Conservation (phyloP, 1,140 invertebrate species). For the Brachionus koreanus region DNA sequence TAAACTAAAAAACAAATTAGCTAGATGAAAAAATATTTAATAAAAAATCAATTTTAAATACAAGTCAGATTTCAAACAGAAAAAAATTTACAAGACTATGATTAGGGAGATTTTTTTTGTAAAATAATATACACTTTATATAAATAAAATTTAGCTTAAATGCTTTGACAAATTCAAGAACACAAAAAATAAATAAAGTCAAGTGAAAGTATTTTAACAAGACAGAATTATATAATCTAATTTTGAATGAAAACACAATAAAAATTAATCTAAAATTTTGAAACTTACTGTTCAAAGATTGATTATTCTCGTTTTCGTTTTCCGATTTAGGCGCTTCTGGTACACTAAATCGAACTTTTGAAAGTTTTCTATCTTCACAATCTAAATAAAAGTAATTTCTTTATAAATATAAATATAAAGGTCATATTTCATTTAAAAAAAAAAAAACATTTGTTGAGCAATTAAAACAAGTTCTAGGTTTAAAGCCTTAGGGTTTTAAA, state of each 20-base stretch:
- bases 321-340: background rate
- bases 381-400: background rate
- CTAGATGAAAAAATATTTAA: background rate
- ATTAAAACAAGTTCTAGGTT: background rate
- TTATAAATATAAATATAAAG: background rate
- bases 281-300: background rate
- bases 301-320: background rate
- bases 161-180: background rate
- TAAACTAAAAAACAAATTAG: background rate
- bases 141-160: background rate
- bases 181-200: background rate
- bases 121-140: background rate
- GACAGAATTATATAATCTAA: background rate
- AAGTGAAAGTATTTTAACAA: background rate
- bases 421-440: background rate
- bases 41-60: background rate
- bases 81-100: no score
- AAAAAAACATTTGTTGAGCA: background rate
- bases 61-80: background rate
- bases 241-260: background rate
- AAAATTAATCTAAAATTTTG: background rate
- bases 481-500: background rate
- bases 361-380: constrained; percentile 1
- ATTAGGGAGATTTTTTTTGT: no score
- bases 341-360: constrained; percentile 22